Evolutionary conservation across 1,140 invertebrate species (phyloP).

Genomic region (Scaptomyza graminum): DNA sequence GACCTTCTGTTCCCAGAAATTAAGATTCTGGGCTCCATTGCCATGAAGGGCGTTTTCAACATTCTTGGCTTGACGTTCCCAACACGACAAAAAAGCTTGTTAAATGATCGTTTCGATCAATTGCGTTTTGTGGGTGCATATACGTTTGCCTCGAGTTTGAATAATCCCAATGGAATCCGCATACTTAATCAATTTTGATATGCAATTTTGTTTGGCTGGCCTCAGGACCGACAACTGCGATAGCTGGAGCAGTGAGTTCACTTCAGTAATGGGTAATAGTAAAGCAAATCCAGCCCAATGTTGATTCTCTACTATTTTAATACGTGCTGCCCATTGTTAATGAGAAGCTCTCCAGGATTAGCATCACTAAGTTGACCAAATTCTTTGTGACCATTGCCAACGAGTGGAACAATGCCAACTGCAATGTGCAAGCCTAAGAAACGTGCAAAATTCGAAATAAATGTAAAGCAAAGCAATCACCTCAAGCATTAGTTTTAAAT

Average conservation of each 20-base stretch:
- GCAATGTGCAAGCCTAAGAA: slow-evolving; percentile 26
- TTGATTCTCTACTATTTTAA: slow-evolving; percentile 22
- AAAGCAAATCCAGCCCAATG: slow-evolving; percentile 48
- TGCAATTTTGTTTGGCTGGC: slow-evolving; percentile 55
- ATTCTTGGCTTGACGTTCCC: slow-evolving; percentile 35
- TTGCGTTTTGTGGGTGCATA: slow-evolving; percentile 63
- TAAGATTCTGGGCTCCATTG: slow-evolving; percentile 10
- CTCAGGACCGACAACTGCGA: slow-evolving; percentile 52
- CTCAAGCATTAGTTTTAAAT: slow-evolving; percentile 7
- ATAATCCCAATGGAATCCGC: slow-evolving; percentile 44
- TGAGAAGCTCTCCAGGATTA: slow-evolving; percentile 35
- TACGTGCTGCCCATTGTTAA: slow-evolving; percentile 44
- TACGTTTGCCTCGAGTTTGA: slow-evolving; percentile 37
- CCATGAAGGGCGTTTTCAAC: slow-evolving; percentile 27
- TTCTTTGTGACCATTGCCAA: slow-evolving; percentile 22
- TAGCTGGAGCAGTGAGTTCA: slow-evolving; percentile 1
- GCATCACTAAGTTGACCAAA: slow-evolving; percentile 50
- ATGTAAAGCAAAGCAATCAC: not conserved
- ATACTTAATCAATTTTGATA: slow-evolving; percentile 46
- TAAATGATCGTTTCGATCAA: slow-evolving; percentile 60
- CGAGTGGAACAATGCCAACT: slow-evolving; percentile 26
- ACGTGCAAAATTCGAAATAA: slow-evolving; percentile 1
- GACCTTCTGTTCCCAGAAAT: slow-evolving; percentile 14
- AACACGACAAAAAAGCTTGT: slow-evolving; percentile 32
- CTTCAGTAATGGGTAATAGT: slow-evolving; percentile 26